phyloP scores from a whole-genome alignment of 2,797 vertebrate species.

The Tokudaia muenninki region DNA sequence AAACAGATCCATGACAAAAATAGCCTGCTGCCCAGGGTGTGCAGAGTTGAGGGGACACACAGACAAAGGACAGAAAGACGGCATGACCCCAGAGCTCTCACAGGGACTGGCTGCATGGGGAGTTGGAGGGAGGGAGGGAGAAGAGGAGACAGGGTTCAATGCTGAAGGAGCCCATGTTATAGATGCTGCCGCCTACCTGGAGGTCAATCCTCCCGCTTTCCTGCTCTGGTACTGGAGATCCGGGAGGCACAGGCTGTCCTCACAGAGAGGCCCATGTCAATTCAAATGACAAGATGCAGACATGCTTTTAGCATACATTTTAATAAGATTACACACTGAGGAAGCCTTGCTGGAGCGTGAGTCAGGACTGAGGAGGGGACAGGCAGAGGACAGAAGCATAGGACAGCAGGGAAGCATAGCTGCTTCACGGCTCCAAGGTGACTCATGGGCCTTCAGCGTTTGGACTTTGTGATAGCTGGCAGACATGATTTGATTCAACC shows the following conservation, averaged over 20 bases:
- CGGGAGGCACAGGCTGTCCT: accelerated
- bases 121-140: accelerated
- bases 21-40: accelerated
- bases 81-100: neutral
- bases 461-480: neutral
- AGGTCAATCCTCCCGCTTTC: accelerated
- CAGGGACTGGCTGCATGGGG: neutral
- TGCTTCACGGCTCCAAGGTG: neutral
- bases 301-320: neutral
- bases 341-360: neutral
- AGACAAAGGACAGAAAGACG: neutral
- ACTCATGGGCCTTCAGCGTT: neutral
- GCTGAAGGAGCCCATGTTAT: accelerated
- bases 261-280: neutral
- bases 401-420: neutral
- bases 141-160: accelerated
- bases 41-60: too few relatives aligned
- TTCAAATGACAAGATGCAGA: neutral
- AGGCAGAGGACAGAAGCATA: accelerated
- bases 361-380: neutral
- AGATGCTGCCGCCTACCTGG: neutral
- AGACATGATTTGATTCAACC: neutral
- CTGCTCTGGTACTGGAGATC: accelerated
- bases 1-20: neutral
- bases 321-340: neutral